Evolutionary conservation across 1,140 invertebrate species (phyloP).

Genomic region (Chrysopa pallens): DNA sequence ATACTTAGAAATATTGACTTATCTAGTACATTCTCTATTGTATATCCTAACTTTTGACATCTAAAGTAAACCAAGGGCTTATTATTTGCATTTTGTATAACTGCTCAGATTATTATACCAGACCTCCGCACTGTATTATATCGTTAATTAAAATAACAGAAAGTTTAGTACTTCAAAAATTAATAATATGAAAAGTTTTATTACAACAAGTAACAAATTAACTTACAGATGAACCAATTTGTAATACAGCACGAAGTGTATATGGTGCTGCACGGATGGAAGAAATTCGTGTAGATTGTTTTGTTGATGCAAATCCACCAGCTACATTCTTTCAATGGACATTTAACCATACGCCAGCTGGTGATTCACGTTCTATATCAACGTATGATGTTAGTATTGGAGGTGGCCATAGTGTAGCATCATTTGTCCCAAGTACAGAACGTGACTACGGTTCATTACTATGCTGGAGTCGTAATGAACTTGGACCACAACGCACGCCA

Average conservation of each 20-base stretch:
- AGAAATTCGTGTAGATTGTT: slow-evolving; percentile 31
- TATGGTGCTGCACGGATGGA: slow-evolving; percentile 37
- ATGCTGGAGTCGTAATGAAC: slow-evolving; percentile 33
- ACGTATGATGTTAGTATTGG: slow-evolving; percentile 16
- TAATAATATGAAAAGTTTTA: slow-evolving; percentile 1
- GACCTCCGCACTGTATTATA: too few species aligned
- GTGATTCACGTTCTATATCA: slow-evolving; percentile 18
- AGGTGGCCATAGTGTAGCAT: slow-evolving; percentile 21
- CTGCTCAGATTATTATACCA: too few species aligned
- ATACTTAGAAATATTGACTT: too few species aligned
- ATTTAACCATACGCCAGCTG: slow-evolving; percentile 36
- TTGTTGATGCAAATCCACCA: slow-evolving; percentile 34
- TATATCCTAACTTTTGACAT: too few species aligned
- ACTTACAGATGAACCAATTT: slow-evolving; percentile 27
- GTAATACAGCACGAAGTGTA: slow-evolving; percentile 25
- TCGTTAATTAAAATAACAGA: too few species aligned
- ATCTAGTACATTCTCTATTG: too few species aligned
- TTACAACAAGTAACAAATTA: slow-evolving; percentile 1
- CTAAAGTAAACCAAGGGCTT: too few species aligned
- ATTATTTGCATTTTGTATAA: too few species aligned
- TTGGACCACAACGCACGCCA: slow-evolving; percentile 29
- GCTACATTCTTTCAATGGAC: slow-evolving; percentile 34
- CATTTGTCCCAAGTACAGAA: slow-evolving; percentile 28
- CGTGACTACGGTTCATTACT: slow-evolving; percentile 34
- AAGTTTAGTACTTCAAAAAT: background rate